phyloP scores from a whole-genome alignment of 2,113 vertebrate species.

The Anseranas semipalmata region DNA sequence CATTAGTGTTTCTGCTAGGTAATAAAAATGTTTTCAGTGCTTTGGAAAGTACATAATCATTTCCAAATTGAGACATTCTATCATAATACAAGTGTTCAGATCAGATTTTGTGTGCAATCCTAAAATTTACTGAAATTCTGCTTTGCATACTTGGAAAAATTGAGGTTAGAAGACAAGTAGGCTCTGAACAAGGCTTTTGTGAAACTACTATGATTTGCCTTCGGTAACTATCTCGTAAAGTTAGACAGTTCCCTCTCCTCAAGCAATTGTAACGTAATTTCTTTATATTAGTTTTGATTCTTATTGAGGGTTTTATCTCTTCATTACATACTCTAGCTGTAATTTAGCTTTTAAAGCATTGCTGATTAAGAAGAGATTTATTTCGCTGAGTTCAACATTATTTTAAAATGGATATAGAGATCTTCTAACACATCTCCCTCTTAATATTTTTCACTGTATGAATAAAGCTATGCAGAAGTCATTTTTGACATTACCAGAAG shows the following conservation, averaged over 20 bases:
- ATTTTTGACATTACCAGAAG: background rate
- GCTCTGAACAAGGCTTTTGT: background rate
- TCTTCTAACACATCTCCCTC: background rate
- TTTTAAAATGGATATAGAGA: conserved; percentile 8
- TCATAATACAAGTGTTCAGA: background rate
- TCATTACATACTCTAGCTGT: background rate
- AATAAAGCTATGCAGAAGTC: background rate
- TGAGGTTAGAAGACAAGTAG: background rate
- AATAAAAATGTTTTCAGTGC: background rate
- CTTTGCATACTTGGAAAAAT: background rate
- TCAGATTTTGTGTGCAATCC: background rate
- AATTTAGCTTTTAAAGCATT: conserved; percentile 46
- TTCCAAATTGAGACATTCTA: background rate
- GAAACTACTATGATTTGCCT: background rate
- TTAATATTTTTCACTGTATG: background rate
- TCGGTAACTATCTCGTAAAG: conserved; percentile 2
- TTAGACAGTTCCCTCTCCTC: conserved; percentile 16
- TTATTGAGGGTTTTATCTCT: conserved; percentile 31
- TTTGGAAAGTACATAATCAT: background rate
- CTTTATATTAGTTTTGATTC: conserved; percentile 60
- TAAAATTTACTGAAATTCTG: background rate
- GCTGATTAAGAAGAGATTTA: conserved; percentile 51
- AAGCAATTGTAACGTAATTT: conserved; percentile 51
- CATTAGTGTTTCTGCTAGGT: background rate
- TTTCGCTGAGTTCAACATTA: background rate